Evolutionary conservation across 1,140 invertebrate genomes (phyloP).

Genomic region (Drosophila virilis): DNA sequence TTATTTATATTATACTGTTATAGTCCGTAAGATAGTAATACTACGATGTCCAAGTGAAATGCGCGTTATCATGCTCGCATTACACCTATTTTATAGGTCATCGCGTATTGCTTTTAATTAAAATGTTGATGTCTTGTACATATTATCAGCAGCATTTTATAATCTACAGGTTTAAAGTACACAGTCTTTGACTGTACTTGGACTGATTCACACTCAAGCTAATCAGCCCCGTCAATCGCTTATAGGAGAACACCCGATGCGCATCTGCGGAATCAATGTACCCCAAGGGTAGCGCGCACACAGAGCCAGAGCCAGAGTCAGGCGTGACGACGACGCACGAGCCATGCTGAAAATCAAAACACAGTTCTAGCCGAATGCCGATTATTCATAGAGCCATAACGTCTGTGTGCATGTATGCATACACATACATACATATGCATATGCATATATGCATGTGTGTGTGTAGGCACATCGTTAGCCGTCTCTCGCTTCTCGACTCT

Average conservation of each 20-base stretch:
- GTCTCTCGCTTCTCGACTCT: slow-evolving; percentile 19
- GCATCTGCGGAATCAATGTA: neutral
- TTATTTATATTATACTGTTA: too few relatives aligned
- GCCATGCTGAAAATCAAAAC: slow-evolving; percentile 70
- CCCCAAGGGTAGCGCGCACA: slow-evolving; percentile 40
- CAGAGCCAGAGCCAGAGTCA: slow-evolving; percentile 40
- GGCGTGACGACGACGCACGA: slow-evolving; percentile 54
- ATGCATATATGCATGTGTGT: neutral
- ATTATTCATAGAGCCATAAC: slow-evolving; percentile 68
- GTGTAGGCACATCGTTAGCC: slow-evolving; percentile 31
- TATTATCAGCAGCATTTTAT: neutral
- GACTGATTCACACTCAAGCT: slow-evolving; percentile 9
- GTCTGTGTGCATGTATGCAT: slow-evolving; percentile 37
- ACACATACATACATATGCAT: slow-evolving; percentile 26
- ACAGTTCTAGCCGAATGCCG: slow-evolving; percentile 45
- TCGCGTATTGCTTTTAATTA: slow-evolving; percentile 10
- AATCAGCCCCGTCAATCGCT: neutral
- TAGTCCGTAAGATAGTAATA: too few relatives aligned
- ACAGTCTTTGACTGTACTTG: neutral
- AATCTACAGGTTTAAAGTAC: slow-evolving; percentile 2
- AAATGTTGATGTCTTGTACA: slow-evolving; percentile 13
- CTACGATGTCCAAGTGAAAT: neutral
- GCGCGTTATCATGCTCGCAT: slow-evolving; percentile 5
- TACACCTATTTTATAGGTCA: slow-evolving; percentile 16
- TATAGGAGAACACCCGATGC: neutral